Evolutionary conservation across 2,888 invertebrate species (phyloP), one percentile per base, ranked within the genome.

Genomic region (Caenorhabditis sinica): DNA sequence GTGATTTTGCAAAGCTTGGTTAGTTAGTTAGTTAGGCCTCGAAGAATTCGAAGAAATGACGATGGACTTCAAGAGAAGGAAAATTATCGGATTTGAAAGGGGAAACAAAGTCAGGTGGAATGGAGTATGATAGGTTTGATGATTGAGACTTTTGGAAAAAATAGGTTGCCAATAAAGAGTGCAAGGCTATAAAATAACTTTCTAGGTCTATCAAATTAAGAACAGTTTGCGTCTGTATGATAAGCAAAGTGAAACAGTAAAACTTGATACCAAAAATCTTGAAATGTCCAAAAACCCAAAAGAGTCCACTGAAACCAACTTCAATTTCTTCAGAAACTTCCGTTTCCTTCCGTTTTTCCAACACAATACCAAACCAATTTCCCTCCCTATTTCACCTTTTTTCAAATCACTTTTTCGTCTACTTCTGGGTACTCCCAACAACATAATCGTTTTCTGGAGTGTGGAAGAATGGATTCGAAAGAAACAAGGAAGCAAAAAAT

Each of bases 401-500:
- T 56, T 15, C 49, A 68, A 68, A 68, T 53, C 68, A 53, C 51
- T 68, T 53, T n/a, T n/a, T 23, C 9, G 15, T 23, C 36, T 61
- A 36, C 33, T 61, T 61, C 61, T 23, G 53, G 53, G 33, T 53
- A 69, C 58, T 23, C 36, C 60, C 30, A 56, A n/a, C n/a, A n/a
- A n/a, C 61, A 60, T 69, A 69, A 69, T 40, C 69, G 69, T 69
- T 69, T 69, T 69, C 40, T 13, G 68, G 51, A 69, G 51, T 45
- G 8, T 8, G 28, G 25, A 33, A n/a, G 28, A 65, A 45, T 40
- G 23, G 40, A 61, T 23, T 66, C 53, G 33, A 60, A 33, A 33
- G 20, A 20, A 25, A 60, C n/a, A 36, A 61, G 60, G 45, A 72
- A 60, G 56, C 25, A 45, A 33, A 40, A 60, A 49, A 43, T 23